Evolutionary conservation across 2,113 vertebrate genomes (phyloP).

Genomic region (Leucoraja erinaceus): DNA sequence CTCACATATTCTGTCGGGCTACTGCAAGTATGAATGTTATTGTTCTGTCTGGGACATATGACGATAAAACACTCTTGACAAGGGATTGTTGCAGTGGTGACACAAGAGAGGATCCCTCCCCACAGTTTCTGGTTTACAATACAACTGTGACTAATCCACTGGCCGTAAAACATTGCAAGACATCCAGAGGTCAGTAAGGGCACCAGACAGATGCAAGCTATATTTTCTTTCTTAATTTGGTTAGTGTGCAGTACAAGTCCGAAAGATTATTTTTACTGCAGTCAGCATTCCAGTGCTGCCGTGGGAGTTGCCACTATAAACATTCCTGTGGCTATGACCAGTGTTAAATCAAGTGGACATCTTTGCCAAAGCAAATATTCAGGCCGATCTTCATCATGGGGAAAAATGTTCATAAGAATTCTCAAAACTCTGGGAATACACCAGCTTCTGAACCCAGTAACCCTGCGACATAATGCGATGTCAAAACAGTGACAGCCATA

Average conservation of each 20-base stretch:
- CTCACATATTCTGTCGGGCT: no score
- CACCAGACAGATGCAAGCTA: not conserved
- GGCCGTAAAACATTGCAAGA: not conserved
- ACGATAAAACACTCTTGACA: no score
- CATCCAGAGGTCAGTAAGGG: not conserved
- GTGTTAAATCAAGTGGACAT: not conserved
- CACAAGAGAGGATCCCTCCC: no score
- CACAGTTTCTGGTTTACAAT: not conserved
- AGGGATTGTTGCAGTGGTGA: no score
- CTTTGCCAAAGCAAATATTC: conserved; percentile 19
- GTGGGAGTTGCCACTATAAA: not conserved
- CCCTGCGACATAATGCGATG: not conserved
- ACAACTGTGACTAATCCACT: not conserved
- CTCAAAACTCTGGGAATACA: not conserved
- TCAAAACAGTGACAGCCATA: not conserved
- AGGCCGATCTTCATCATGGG: not conserved
- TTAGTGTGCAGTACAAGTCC: not conserved
- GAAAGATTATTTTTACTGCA: not conserved
- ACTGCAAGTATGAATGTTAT: no score
- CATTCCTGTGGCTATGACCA: conserved; percentile 10
- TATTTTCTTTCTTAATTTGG: not conserved
- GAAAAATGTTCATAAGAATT: not conserved
- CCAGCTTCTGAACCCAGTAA: not conserved
- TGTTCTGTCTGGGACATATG: no score
- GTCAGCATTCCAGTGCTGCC: not conserved